These are phyloP conservation scores for Psophia crepitans DNA, from an alignment of 2,113 vertebrate species.

Conservation along the genomic window DNA sequence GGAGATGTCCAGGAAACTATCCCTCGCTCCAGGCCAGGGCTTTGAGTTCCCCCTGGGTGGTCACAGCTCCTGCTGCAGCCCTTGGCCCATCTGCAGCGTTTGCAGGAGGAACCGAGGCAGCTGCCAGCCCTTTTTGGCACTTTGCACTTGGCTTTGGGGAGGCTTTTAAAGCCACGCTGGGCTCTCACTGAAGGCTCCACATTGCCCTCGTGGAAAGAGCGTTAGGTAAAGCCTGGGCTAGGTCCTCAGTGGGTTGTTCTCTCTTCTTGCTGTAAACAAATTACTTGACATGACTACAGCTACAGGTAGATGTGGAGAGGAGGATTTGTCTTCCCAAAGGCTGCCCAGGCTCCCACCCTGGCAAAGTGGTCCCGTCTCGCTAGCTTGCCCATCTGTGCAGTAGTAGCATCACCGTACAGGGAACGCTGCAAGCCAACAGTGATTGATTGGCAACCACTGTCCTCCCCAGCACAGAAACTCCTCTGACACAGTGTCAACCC, in stretches of 20 bases:
- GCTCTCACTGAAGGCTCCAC: neutral
- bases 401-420: neutral
- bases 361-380: neutral
- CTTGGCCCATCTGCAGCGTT: accelerated
- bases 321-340: neutral
- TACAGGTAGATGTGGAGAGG: neutral
- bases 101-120: neutral
- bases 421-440: neutral
- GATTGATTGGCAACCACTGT: accelerated
- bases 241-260: neutral
- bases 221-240: neutral
- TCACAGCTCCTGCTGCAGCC: neutral
- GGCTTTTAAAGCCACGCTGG: neutral
- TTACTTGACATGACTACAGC: neutral
- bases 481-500: accelerated
- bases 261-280: neutral
- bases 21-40: neutral
- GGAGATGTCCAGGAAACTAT: neutral
- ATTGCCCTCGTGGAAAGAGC: accelerated
- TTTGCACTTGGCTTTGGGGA: neutral
- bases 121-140: neutral
- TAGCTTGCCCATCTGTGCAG: neutral
- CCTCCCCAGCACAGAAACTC: neutral
- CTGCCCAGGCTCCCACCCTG: neutral
- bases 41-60: neutral